phyloP scores from a whole-genome alignment of 2,113 vertebrate species.

The Myrmophylax atrothorax region DNA sequence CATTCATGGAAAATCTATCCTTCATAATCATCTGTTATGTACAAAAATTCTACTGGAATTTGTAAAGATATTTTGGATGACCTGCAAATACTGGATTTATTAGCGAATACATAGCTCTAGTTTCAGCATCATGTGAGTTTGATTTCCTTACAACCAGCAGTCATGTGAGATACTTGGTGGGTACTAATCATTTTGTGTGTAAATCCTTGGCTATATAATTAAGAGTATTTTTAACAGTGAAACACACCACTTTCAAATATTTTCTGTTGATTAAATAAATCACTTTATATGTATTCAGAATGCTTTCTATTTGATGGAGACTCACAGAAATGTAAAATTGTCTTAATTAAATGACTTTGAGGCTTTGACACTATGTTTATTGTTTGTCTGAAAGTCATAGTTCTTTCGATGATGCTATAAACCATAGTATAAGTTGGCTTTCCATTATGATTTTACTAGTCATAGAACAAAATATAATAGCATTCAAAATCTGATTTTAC shows the following conservation, averaged over 20 bases:
- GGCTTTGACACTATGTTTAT: neutral
- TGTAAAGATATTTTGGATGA: neutral
- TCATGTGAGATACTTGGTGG: neutral
- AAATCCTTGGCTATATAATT: neutral
- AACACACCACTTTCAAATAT: neutral
- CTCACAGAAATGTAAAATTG: neutral
- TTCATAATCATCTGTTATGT: neutral
- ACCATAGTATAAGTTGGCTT: neutral
- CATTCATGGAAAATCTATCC: neutral
- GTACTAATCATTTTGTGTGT: neutral
- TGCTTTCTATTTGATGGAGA: conserved; percentile 3
- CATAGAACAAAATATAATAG: neutral
- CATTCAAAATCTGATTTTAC: conserved; percentile 6
- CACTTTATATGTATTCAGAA: conserved; percentile 29
- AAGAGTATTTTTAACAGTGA: neutral
- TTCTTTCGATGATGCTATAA: neutral
- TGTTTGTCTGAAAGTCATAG: conserved; percentile 3
- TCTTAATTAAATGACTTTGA: conserved; percentile 5
- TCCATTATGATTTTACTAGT: neutral
- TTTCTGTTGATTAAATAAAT: conserved; percentile 26
- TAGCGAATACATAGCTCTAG: neutral
- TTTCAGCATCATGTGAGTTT: neutral
- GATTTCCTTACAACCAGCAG: neutral
- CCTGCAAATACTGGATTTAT: neutral
- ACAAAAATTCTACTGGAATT: neutral